These are phyloP conservation scores for Acanthosepion esculentum DNA, from an alignment of 2,888 invertebrate species.

Conservation along the genomic window DNA sequence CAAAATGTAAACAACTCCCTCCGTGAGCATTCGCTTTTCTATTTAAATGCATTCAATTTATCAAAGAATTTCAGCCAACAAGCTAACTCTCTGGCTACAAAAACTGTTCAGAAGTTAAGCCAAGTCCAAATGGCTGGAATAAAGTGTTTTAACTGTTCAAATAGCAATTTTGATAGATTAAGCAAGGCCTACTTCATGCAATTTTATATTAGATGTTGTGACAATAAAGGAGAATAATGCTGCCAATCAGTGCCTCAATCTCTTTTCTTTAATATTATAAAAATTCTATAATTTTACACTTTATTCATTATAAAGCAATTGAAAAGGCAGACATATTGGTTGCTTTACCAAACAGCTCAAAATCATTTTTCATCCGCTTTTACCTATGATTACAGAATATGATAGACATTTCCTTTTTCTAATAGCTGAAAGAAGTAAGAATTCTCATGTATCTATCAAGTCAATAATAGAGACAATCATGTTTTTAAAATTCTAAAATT, in stretches of 20 bases:
- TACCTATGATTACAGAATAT: no score
- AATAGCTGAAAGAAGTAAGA: no score
- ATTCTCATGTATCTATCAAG: no score
- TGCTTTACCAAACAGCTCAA: no score
- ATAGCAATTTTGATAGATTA: not conserved
- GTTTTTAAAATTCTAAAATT: no score
- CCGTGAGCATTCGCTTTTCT: not conserved
- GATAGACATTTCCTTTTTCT: no score
- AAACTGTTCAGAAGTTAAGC: not conserved
- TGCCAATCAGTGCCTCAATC: not conserved
- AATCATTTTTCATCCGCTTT: no score
- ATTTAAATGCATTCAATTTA: slow-evolving; percentile 1
- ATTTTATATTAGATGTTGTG: not conserved
- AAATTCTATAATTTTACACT: no score
- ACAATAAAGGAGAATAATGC: not conserved
- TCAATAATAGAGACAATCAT: no score
- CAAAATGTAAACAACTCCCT: not conserved
- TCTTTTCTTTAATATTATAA: not conserved
- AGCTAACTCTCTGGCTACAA: not conserved
- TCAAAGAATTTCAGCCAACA: slow-evolving; percentile 11
- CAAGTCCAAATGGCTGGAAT: not conserved
- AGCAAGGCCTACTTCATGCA: not conserved
- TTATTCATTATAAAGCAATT: no score
- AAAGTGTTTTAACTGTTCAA: not conserved
- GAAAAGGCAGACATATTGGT: no score